Base-by-base conservation (phyloP, 2,113 vertebrate species). In the Phaethon lepturus region DNA sequence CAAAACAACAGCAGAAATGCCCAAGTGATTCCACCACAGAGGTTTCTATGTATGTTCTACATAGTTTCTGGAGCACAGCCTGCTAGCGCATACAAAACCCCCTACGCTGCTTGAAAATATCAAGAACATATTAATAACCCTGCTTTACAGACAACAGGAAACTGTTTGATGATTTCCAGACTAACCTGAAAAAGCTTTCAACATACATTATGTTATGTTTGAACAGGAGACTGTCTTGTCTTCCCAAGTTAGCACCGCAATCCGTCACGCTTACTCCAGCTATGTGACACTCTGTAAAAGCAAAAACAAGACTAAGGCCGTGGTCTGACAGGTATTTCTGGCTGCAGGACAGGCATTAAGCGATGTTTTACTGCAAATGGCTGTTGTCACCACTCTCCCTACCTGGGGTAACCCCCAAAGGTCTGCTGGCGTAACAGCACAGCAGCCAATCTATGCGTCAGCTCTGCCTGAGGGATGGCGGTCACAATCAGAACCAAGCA, bases 371-470 rank as follows among this genome's bases (percentile, higher is more conserved):
- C 59, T 29, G 47, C 2, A 0, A 63, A 11, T 0, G 3, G 13
- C 38, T 83, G 86, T 63, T 3, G 0, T 33, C 38, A 44, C 75
- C 0, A 1, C 29, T 69, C 22, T 59, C 49, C 63, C 59, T 58
- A 59, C 55, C 86, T 23, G 38, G 44, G 53, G 16, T 62, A 59
- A 78, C 18, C n/a, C 49, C 73, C 35, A 62, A 82, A 75, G 28
- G 2, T 59, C 62, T 49, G 40, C 77, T 26, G 69, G 40, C 3
- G 0, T 33, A 58, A 29, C 22, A 68, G 35, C 42, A 9, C 25
- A 13, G 33, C 49, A 38, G 22, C 3, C 10, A 5, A 31, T 3
- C 29, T 3, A 45, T 3, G 6, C 0, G 0, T 10, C 72, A 58
- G 69, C 13, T 35, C 53, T 62, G 64, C 58, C 53, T 12, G 14